These are phyloP conservation scores for Taenioides sp. DNA, from an alignment of 2,797 vertebrate genomes.

Conservation along the genomic window DNA sequence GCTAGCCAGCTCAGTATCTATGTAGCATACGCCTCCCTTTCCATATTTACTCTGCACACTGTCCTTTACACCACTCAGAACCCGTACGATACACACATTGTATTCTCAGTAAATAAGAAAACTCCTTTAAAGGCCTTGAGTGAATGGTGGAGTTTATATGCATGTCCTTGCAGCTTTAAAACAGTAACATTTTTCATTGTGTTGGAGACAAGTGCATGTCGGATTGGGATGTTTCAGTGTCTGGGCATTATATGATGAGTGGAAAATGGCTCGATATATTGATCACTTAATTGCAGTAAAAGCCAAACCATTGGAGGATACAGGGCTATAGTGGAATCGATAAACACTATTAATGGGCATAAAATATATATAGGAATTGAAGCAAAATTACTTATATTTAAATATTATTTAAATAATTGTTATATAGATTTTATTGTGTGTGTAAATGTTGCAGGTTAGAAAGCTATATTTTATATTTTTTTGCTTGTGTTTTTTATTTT, in stretches of 20 bases:
- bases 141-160: not conserved
- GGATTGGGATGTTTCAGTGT: not conserved
- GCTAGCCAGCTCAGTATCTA: slow-evolving; percentile 9
- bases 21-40: slow-evolving; percentile 11
- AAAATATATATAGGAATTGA: not conserved
- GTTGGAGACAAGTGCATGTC: not conserved
- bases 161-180: not conserved
- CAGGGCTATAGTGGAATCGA: not conserved
- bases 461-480: not conserved
- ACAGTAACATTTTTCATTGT: not conserved
- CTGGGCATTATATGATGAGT: not conserved
- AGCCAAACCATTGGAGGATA: not conserved
- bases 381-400: no score
- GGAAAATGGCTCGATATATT: not conserved
- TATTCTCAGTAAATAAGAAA: not conserved
- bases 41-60: slow-evolving; percentile 14
- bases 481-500: not conserved
- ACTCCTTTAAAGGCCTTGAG: slow-evolving; percentile 4
- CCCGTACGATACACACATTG: not conserved
- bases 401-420: no score
- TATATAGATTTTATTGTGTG: no score
- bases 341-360: not conserved
- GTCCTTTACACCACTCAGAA: not conserved
- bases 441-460: not conserved
- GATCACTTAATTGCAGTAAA: slow-evolving; percentile 6